These are phyloP conservation scores for Bugula neritina DNA, from an alignment of 2,888 invertebrate species.

Conservation along the genomic window DNA sequence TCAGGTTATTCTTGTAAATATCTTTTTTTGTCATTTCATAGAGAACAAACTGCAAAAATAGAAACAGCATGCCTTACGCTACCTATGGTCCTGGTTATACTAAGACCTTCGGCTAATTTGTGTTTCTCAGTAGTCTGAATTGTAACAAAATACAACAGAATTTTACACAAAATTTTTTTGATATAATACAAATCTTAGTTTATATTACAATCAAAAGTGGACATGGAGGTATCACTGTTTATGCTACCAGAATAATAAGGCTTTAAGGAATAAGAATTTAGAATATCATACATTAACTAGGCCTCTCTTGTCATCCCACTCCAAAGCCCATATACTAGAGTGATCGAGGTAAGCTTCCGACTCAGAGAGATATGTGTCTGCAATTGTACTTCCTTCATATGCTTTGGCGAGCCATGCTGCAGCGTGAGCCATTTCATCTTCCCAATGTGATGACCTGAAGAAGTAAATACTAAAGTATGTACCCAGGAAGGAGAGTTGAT, in stretches of 20 bases:
- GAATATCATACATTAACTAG: conserved; percentile 36
- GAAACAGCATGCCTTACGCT: not conserved
- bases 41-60: conserved; percentile 34
- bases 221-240: too few species aligned
- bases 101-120: too few species aligned
- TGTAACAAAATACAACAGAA: too few species aligned
- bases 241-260: too few species aligned
- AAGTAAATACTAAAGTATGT: not conserved
- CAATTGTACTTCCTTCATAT: conserved; percentile 33
- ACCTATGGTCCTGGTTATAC: too few species aligned
- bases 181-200: too few species aligned
- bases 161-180: too few species aligned
- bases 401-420: conserved; percentile 42
- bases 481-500: not conserved
- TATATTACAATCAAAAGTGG: too few species aligned
- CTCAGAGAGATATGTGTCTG: conserved; percentile 34
- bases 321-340: conserved; percentile 38
- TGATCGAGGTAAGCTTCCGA: conserved; percentile 34
- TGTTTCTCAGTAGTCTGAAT: too few species aligned
- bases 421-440: conserved; percentile 43
- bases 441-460: conserved; percentile 36
- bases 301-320: conserved; percentile 43
- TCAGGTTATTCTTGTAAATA: conserved; percentile 34
- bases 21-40: conserved; percentile 36
- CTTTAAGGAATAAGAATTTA: not conserved